These are phyloP conservation scores for Phyllotreta cruciferae DNA, from an alignment of 2,888 invertebrate genomes.

Conservation along the genomic window DNA sequence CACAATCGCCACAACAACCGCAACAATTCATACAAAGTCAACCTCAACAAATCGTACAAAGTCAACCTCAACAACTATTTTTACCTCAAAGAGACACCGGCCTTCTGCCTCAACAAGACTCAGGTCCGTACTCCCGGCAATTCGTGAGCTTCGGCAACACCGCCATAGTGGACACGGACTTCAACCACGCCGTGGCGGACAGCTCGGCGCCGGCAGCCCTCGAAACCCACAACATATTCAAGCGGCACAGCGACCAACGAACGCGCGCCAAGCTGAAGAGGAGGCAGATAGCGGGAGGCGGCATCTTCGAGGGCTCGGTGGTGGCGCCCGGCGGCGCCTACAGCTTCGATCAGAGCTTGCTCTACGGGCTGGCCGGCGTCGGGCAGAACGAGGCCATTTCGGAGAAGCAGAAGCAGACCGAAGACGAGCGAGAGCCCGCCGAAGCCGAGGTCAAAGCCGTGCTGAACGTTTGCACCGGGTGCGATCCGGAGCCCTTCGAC, in stretches of 20 bases:
- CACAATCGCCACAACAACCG: not conserved
- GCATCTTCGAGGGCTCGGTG: constrained; percentile 65
- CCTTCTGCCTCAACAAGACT: constrained; percentile 32
- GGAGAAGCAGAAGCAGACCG: constrained; percentile 68
- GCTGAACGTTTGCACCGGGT: constrained; percentile 79
- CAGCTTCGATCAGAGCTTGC: constrained; percentile 63
- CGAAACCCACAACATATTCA: constrained; percentile 63
- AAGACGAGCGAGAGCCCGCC: constrained; percentile 80
- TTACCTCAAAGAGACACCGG: not conserved
- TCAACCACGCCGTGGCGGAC: constrained; percentile 62
- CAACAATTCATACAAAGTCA: constrained; percentile 16
- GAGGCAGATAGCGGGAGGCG: constrained; percentile 72
- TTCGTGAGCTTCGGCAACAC: constrained; percentile 51
- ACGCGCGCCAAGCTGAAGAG: constrained; percentile 64
- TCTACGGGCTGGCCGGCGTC: constrained; percentile 73
- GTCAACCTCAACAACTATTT: not conserved
- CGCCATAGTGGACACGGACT: constrained; percentile 64
- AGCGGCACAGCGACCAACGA: constrained; percentile 53
- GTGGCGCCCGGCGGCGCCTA: constrained; percentile 60
- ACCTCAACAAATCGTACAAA: constrained; percentile 2
- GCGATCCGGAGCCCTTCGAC: constrained; percentile 79
- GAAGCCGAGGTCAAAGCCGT: constrained; percentile 84
- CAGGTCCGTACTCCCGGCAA: constrained; percentile 38
- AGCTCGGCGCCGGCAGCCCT: constrained; percentile 59
- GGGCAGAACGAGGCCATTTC: constrained; percentile 69